Base-by-base conservation (phyloP, 2,113 vertebrate genomes). In the Percina caprodes region DNA sequence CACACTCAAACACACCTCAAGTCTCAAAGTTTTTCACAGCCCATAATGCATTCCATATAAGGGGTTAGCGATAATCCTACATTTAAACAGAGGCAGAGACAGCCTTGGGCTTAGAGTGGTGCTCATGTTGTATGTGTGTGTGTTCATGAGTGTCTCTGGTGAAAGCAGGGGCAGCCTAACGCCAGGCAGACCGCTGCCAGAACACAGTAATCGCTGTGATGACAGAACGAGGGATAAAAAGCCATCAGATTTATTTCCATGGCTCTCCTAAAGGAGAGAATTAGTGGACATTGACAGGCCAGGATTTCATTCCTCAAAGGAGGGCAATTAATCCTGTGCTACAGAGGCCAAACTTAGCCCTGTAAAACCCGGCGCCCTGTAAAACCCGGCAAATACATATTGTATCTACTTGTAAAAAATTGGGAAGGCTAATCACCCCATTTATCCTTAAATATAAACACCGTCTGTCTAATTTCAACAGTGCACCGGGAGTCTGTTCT, bases 271-370 rank as follows among this genome's bases (percentile, higher is more conserved):
- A 49, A 88, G 91, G 93, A 89, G 79, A 60, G 90, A 93, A 93
- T 94, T 93, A 94, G 91, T 73, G 89, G 89, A 90, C 93, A 92
- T 84, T 91, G 93, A 94, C 93, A 91, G 91, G 90, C 86, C 80
- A 74, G 92, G 90, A 91, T 92, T 94, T 92, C 69, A 89, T 92
- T 92, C 91, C 91, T 93, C 91, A 93, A 93, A 94, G 90, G 92
- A 93, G 85, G 91, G 91, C 91, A 94, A 94, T 94, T 94, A 94
- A 94, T 94, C 91, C 90, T 79, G 51, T 16, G 39, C 71, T 72
- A 33, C 78, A 10, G 69, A 59, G 6, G 86, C 85, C 90, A 88
- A 80, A 84, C 58, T 67, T 85, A 54, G 68, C 30, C 71, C 69
- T 23, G 81, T 66, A 82, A 78, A 91, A 79, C 70, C 68, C 58